phyloP scores from a whole-genome alignment of 2,113 vertebrate species.

The Caretta caretta region DNA sequence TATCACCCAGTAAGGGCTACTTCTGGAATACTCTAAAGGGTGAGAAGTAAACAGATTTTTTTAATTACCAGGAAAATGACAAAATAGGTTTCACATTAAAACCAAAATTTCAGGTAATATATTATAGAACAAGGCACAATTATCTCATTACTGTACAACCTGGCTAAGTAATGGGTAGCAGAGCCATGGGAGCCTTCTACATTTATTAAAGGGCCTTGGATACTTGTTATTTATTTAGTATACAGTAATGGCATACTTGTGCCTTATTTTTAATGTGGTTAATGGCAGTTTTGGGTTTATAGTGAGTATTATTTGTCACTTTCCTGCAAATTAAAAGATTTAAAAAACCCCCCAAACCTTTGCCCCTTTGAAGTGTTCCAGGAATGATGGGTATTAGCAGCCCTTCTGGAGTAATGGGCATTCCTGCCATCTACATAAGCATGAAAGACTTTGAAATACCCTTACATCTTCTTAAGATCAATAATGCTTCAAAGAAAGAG shows the following conservation, averaged over 20 bases:
- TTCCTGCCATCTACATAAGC: neutral
- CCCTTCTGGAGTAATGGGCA: neutral
- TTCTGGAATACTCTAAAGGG: neutral
- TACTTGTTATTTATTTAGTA: too few relatives aligned
- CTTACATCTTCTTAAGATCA: neutral
- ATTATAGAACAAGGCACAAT: neutral
- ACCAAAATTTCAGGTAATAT: neutral
- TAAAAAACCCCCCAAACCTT: neutral
- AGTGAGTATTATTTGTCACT: neutral
- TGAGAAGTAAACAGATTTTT: neutral
- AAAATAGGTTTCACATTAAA: neutral
- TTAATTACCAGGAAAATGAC: neutral
- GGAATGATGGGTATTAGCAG: neutral
- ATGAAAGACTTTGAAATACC: neutral
- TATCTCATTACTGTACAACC: neutral
- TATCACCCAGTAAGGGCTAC: neutral
- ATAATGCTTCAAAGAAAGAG: neutral
- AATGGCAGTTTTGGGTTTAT: fast-evolving
- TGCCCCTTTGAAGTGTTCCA: neutral
- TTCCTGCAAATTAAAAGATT: neutral
- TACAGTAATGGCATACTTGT: neutral
- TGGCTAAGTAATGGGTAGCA: neutral
- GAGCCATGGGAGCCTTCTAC: neutral
- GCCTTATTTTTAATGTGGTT: neutral
- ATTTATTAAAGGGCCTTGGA: neutral